A percentile compares a stretch with the other conserved stretches of the same genome.
These are phyloP conservation scores for Epinephelus fuscoguttatus DNA, from an alignment of 2,113 vertebrate species.

Conservation along the genomic window DNA sequence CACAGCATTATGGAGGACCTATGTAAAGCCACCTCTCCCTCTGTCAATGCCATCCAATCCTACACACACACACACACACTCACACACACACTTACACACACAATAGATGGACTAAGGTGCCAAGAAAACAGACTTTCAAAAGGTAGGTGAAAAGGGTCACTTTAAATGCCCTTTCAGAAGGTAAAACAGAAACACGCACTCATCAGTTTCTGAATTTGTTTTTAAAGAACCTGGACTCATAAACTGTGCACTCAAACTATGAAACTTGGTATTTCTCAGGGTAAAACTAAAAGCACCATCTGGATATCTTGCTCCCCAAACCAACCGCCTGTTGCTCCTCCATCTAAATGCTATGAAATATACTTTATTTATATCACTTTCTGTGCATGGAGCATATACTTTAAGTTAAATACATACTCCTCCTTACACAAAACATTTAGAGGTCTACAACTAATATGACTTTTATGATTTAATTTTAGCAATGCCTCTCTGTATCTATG, in stretches of 20 bases:
- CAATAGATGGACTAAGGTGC: constrained; percentile 27
- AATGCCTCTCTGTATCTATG: neutral
- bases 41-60: constrained; percentile 59
- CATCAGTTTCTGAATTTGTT: constrained; percentile 15
- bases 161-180: constrained; percentile 22
- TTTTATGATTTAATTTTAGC: neutral
- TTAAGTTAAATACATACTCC: neutral
- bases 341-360: too few species aligned
- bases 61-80: constrained; percentile 28
- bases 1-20: constrained; percentile 77
- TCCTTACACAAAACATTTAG: neutral
- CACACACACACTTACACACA: neutral
- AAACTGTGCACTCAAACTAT: constrained; percentile 3
- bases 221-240: neutral
- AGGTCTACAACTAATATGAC: neutral
- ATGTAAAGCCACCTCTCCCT: constrained; percentile 79
- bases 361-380: neutral
- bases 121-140: constrained; percentile 31
- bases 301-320: neutral
- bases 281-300: neutral
- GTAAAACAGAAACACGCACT: constrained; percentile 10
- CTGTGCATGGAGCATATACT: neutral
- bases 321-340: constrained; percentile 5
- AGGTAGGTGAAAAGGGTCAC: constrained; percentile 21
- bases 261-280: neutral